Base-by-base conservation (phyloP, 2,113 vertebrate species). In the Toxotes chatareus region DNA sequence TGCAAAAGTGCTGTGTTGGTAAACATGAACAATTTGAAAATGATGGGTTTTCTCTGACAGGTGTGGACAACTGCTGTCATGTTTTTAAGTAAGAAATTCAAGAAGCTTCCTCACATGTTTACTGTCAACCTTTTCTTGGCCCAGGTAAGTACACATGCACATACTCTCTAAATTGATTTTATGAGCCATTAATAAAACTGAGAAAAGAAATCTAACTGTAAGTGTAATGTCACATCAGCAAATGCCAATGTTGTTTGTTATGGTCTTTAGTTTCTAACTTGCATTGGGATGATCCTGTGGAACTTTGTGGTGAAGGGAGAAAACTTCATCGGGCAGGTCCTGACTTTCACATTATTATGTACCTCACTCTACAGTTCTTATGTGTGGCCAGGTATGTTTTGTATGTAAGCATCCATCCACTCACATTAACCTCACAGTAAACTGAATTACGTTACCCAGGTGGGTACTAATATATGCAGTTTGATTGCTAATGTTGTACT, bases 221-320 rank as follows among this genome's bases (percentile, higher is more conserved):
- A 3, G 0, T 57, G 7, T 51, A 75, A 31, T 8, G n/a, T 62
- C 17, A 47, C 23, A 17, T 70, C 16, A 66, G 2, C 38, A 64
- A 76, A 34, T 57, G 8, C 9, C 5, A 49, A 12, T 47, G 2
- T 66, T 47, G 2, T 66, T 17, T 73, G 10, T 62, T 56, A 2
- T 70, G 32, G 2, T 62, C 21, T 90, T 62, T 86, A 99, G 98
- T 91, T 96, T 82, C 89, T 98, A 66, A 94, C 95, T 56, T 98
- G 97, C 83, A 42, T 97, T 80, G 97, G 96, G 84, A 99, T 99
- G 97, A 96, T 99, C 76, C 87, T 92, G 65, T 99, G 98, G 98
- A 97, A 97, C 90, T 97, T 98, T 61, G 89, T 96, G 82, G 95
- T 96, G 85, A 95, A 93, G 79, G 90, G 96, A 76, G 90, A 95